Base-by-base conservation (phyloP, 1,140 invertebrate species). In the Maniola jurtina region DNA sequence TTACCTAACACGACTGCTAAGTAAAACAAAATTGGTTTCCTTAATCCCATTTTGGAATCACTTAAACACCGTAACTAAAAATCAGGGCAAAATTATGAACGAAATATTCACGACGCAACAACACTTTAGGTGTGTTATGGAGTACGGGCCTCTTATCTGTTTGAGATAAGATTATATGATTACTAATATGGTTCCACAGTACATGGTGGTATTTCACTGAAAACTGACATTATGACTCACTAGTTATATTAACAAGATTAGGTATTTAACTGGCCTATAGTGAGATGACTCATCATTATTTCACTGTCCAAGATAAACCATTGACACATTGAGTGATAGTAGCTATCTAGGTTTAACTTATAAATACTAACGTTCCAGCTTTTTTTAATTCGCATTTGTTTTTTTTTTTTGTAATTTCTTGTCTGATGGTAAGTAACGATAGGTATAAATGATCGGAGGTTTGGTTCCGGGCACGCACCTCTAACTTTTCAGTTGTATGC, bases 1-100 rank as follows among this genome's bases (percentile, higher is more conserved):
- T 83, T 78, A 91, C 90, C 83, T 72, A 86, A 84, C 80, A 89
- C 76, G 59, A 84, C 86, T 56, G 89, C 83, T 38, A 91, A 73
- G 70, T 91, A 91, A 72, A 90, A 90, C 73, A 84, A 78, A 42
- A 91, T 33, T 13, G 86, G 73, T 72, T 70, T 84, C 54, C 68
- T 85, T 71, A 80, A 76, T 59, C 76, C 77, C 89, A 91, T 91
- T 78, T 82, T 86, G 38, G 50, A 34, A 34, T 55, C 6, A 55
- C 15, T 13, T 55, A 9, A 16, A n/a, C 7, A 13, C 34, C 15
- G 9, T 0, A 9, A 55, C 25, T 54, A 35, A 67, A 34, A 62
- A 61, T 55, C 52, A 54, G 48, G 66, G 47, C 35, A 64, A 40
- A 71, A 67, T 56, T 34, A 54, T 40, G 59, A 61, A 48, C 47